Percentiles rank a stretch among this genome's conserved stretches.
These are phyloP conservation scores for Drosophila dunni DNA, from an alignment of 1,140 invertebrate species.

Conservation along the genomic window DNA sequence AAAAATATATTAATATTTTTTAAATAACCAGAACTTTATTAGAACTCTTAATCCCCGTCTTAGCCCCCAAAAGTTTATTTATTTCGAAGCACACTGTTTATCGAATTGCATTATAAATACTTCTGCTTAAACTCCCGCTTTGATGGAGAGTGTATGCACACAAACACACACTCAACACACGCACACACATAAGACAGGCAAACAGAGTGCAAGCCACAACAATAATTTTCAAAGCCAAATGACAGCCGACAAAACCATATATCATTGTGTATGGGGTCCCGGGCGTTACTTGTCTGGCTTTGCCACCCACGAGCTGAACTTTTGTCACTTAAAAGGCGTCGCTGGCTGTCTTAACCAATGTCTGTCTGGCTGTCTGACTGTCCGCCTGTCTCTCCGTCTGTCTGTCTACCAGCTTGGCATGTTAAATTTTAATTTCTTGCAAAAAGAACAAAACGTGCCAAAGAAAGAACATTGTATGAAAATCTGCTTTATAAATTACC, in stretches of 20 bases:
- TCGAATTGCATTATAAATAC: background rate
- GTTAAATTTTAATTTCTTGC: slow-evolving; percentile 69
- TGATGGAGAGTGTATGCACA: background rate
- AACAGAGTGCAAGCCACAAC: slow-evolving; percentile 72
- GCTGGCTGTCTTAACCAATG: slow-evolving; percentile 70
- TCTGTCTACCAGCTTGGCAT: slow-evolving; percentile 18
- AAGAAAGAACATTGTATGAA: slow-evolving; percentile 18
- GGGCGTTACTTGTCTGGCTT: slow-evolving; percentile 66
- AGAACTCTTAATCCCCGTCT: too few species aligned
- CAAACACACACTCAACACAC: too few species aligned
- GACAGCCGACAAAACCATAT: slow-evolving; percentile 80
- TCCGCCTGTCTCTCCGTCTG: slow-evolving; percentile 8
- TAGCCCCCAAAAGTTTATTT: background rate
- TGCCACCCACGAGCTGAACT: slow-evolving; percentile 81
- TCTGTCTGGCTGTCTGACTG: slow-evolving; percentile 44
- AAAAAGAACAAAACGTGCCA: slow-evolving; percentile 14
- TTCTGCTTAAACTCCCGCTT: background rate
- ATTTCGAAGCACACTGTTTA: background rate
- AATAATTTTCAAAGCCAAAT: slow-evolving; percentile 82
- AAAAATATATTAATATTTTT: too few species aligned
- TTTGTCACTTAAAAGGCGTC: slow-evolving; percentile 78
- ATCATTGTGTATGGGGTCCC: slow-evolving; percentile 72
- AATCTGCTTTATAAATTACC: slow-evolving; percentile 70
- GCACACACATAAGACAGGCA: slow-evolving; percentile 38
- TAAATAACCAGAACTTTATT: background rate